Conservation (phyloP, 2,888 invertebrate genomes). For the Cheilosia pagana region DNA sequence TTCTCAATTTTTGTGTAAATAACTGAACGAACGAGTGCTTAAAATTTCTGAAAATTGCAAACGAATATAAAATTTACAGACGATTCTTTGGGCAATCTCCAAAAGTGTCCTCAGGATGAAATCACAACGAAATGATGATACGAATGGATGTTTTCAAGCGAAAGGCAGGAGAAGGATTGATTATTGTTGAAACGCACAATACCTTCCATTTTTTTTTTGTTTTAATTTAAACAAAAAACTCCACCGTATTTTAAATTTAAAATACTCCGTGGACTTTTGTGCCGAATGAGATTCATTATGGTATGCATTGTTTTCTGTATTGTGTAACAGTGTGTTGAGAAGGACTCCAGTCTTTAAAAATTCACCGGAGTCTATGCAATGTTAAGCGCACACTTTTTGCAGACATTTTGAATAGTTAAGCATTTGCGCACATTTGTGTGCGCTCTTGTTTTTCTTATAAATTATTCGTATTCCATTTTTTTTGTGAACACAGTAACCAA, state of each 20-base stretch:
- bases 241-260: constrained; percentile 63
- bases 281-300: neutral
- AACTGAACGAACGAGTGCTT: constrained; percentile 17
- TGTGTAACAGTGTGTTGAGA: no score
- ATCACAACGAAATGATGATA: constrained; percentile 25
- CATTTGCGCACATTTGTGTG: no score
- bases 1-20: constrained; percentile 17
- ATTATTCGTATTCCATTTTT: no score
- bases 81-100: constrained; percentile 36
- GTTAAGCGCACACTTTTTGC: no score
- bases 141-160: constrained; percentile 24
- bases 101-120: constrained; percentile 41
- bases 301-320: no score
- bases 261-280: neutral
- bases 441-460: no score
- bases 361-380: no score
- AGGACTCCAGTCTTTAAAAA: no score
- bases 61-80: constrained; percentile 56
- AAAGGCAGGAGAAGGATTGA: neutral
- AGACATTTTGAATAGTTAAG: no score
- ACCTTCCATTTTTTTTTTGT: constrained; percentile 52
- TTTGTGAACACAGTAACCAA: no score
- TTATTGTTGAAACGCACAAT: constrained; percentile 42
- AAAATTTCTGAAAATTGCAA: constrained; percentile 30
- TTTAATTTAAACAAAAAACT: constrained; percentile 53